Evolutionary conservation across 2,113 vertebrate species (phyloP).

Genomic region (Bubo scandiacus): DNA sequence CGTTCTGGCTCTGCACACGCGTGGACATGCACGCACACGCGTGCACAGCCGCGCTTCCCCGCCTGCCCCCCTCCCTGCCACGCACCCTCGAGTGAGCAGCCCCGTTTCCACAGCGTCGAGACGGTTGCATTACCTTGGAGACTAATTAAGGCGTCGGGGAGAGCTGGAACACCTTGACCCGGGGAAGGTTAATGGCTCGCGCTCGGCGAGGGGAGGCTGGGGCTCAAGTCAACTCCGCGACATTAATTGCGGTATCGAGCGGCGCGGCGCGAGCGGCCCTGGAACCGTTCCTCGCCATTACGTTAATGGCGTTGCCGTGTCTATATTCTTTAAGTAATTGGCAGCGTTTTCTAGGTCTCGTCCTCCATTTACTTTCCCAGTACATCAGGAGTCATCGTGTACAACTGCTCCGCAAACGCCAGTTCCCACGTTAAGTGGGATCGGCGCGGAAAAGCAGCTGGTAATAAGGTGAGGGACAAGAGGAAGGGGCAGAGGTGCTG

Average conservation of each 20-base stretch:
- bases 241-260: neutral
- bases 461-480: too few relatives aligned
- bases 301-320: neutral
- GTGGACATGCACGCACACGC: neutral
- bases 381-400: neutral
- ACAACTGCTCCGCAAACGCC: neutral
- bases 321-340: slow-evolving; percentile 18
- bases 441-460: neutral
- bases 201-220: neutral
- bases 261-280: neutral
- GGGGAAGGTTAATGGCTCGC: neutral
- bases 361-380: neutral
- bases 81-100: neutral
- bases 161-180: neutral
- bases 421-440: neutral
- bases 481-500: neutral
- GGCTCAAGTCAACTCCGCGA: neutral
- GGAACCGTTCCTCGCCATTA: neutral
- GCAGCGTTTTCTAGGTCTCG: neutral
- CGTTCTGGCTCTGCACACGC: neutral
- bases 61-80: neutral
- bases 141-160: neutral
- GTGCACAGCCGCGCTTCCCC: neutral
- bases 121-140: neutral
- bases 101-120: neutral